Conservation (phyloP, 2,888 invertebrate genomes). For the Micropterix aruncella region DNA sequence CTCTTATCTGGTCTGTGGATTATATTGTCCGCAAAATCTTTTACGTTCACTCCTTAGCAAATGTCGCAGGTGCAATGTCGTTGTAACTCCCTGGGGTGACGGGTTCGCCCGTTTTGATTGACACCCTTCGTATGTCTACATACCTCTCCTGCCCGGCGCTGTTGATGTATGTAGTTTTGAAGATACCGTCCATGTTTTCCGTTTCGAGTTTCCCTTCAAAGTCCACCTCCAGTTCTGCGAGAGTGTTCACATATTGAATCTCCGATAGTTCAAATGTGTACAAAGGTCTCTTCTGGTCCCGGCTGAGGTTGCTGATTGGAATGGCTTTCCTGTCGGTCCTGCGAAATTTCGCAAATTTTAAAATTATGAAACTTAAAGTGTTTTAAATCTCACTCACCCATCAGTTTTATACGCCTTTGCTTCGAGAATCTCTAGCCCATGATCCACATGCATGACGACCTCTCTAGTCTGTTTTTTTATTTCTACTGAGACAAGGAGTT, state of each 20-base stretch:
- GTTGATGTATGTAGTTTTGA: constrained; percentile 43
- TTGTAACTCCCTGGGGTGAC: too few relatives aligned
- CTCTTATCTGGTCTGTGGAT: too few relatives aligned
- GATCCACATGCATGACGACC: constrained; percentile 51
- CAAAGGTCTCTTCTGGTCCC: constrained; percentile 44
- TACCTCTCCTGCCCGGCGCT: constrained; percentile 32
- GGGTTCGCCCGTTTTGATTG: too few relatives aligned
- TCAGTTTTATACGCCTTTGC: constrained; percentile 25
- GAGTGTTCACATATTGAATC: constrained; percentile 36
- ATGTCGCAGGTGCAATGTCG: too few relatives aligned
- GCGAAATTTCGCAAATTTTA: not conserved
- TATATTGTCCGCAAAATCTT: too few relatives aligned
- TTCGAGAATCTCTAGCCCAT: constrained; percentile 43
- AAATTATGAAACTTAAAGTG: not conserved
- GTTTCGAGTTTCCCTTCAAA: constrained; percentile 53
- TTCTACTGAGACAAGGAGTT: constrained; percentile 52
- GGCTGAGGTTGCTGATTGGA: not conserved
- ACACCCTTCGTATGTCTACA: too few relatives aligned
- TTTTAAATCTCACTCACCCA: constrained; percentile 2
- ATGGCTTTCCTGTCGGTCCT: not conserved
- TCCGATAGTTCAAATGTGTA: constrained; percentile 45
- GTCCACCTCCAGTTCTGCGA: constrained; percentile 45
- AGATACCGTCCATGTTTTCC: constrained; percentile 51
- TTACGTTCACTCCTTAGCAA: too few relatives aligned
- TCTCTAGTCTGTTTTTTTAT: constrained; percentile 47